Evolutionary conservation across 2,888 invertebrate species (phyloP), one percentile per base, ranked within the genome.

Genomic region (Agonopterix heracliana): DNA sequence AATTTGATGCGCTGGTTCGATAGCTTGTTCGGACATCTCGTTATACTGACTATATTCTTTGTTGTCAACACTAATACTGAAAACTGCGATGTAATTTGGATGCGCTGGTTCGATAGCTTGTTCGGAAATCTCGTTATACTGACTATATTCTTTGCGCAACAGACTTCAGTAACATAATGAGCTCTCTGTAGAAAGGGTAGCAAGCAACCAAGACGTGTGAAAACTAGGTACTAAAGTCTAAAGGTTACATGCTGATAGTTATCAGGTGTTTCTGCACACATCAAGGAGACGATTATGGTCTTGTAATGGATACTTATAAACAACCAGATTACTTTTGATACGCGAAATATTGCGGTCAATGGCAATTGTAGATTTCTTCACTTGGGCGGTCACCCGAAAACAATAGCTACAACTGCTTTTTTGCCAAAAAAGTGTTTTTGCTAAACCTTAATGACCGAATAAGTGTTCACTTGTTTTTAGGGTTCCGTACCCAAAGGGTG

Each of bases 311-410:
- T 34, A 42, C 47, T 47, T 47, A 54, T 48, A 44, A 45, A 38
- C 44, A 48, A 46, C 47, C 38, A 47, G 53, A 52, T 52, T 50
- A 50, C 49, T 46, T 49, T 51, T 62, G 64, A 63, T 63, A 68
- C 56, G 62, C 60, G 60, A 61, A 54, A 58, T 59, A 74, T 66
- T 59, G 65, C 64, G 72, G 74, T 74, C 74, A 74, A 75, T 71
- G 66, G 66, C 63, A 70, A 56, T 53, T 54, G 63, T 63, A 60
- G 63, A 68, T 76, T 76, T 78, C 71, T 66, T 63, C 72, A 74
- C 61, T 70, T 69, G 71, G 60, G 61, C 71, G 70, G 69, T 68
- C 71, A 71, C 64, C 70, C 66, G 69, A 71, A 71, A 70, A 80
- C 78, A 78, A 78, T 73, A 59, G 71, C 53, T 26, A 55, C 54